Evolutionary conservation across 2,113 vertebrate species (phyloP).

Genomic region (Entosphenus tridentatus): DNA sequence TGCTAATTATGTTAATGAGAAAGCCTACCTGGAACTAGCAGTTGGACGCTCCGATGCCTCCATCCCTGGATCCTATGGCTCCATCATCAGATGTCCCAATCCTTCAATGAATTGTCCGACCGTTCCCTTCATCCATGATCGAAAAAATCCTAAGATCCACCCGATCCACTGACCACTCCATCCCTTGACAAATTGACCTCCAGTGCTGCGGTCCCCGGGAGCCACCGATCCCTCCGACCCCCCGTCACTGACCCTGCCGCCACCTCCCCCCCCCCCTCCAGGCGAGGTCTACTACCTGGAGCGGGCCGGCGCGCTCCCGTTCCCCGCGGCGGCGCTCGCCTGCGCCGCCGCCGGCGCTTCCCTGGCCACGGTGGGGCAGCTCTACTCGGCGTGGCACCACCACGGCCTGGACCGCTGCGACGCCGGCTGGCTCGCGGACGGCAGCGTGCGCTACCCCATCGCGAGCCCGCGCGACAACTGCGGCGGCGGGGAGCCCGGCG

Average conservation of each 20-base stretch:
- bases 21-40: no score
- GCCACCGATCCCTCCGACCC: no score
- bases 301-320: constrained; percentile 58
- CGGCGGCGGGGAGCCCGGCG: constrained; percentile 47
- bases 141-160: no score
- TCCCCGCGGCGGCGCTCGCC: constrained; percentile 39
- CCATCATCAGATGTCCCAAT: no score
- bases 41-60: no score
- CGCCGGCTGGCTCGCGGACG: constrained; percentile 66
- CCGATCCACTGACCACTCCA: no score
- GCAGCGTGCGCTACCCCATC: constrained; percentile 74
- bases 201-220: no score
- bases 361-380: constrained; percentile 60
- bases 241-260: neutral
- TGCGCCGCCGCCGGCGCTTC: constrained; percentile 38
- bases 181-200: no score
- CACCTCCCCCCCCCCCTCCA: constrained; percentile 12
- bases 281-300: constrained; percentile 74
- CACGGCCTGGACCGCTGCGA: constrained; percentile 74
- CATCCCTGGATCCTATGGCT: no score
- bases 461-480: constrained; percentile 64
- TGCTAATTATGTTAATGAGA: no score
- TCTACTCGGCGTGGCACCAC: constrained; percentile 73
- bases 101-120: no score
- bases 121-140: no score